Evolutionary conservation across 2,888 invertebrate genomes (phyloP).

Genomic region (Herminia tarsipennalis): DNA sequence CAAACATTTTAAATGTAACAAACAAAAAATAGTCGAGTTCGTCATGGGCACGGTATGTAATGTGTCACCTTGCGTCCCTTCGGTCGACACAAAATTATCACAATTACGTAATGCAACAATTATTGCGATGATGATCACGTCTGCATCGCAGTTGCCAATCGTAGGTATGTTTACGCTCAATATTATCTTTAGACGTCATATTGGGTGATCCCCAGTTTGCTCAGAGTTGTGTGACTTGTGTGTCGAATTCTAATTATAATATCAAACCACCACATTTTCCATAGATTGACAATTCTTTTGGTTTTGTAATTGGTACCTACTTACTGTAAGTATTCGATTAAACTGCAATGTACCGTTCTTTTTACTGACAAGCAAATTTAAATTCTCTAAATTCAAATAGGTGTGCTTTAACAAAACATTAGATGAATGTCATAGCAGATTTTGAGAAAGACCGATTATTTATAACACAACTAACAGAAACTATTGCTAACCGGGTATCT

Average conservation of each 20-base stretch:
- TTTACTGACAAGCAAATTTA: too few relatives aligned
- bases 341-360: too few relatives aligned
- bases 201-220: conserved; percentile 27
- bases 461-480: too few relatives aligned
- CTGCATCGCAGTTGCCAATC: conserved; percentile 15
- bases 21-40: background rate
- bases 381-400: too few relatives aligned
- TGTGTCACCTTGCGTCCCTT: conserved; percentile 33
- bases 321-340: too few relatives aligned
- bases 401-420: too few relatives aligned
- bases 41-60: background rate
- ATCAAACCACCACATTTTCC: background rate
- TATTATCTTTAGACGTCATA: conserved; percentile 24
- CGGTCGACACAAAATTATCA: conserved; percentile 31
- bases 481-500: too few relatives aligned
- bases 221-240: background rate
- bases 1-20: background rate
- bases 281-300: too few relatives aligned
- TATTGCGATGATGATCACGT: conserved; percentile 40
- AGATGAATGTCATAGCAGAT: too few relatives aligned
- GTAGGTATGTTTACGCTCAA: conserved; percentile 16
- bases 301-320: too few relatives aligned
- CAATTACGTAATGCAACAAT: conserved; percentile 41
- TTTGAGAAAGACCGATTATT: too few relatives aligned
- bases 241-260: conserved; percentile 11